These are phyloP conservation scores for Eptatretus atami DNA, from an alignment of 2,797 vertebrate genomes.

Conservation along the genomic window DNA sequence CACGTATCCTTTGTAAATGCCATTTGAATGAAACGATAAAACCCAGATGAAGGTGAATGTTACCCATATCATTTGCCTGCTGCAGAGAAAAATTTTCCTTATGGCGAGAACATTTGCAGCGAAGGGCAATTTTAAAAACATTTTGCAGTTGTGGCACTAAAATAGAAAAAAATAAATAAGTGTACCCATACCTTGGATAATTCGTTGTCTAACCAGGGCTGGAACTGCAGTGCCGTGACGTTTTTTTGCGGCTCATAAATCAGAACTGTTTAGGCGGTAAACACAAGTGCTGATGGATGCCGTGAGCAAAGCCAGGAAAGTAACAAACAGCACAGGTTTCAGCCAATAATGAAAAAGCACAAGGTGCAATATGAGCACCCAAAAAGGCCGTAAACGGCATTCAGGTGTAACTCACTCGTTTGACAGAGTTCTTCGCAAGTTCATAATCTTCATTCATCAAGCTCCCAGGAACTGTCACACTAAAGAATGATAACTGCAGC, in stretches of 20 bases:
- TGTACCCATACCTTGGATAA: slow-evolving; percentile 7
- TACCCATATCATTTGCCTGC: too few species aligned
- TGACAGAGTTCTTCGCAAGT: slow-evolving; percentile 28
- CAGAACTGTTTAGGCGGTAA: slow-evolving; percentile 21
- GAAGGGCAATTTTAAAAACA: neutral
- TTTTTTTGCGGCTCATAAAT: slow-evolving; percentile 35
- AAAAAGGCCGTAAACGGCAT: too few species aligned
- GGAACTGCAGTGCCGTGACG: slow-evolving; percentile 26
- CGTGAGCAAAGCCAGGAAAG: slow-evolving; percentile 4
- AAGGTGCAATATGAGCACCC: too few species aligned
- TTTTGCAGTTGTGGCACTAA: slow-evolving; percentile 10
- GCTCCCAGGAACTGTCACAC: slow-evolving; percentile 31
- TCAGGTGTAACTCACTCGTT: slow-evolving; percentile 24
- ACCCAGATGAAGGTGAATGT: too few species aligned
- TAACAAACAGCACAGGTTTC: slow-evolving; percentile 5
- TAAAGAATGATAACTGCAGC: neutral
- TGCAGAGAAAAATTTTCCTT: too few species aligned
- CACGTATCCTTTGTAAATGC: too few species aligned
- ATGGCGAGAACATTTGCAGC: too few species aligned
- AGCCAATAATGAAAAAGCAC: too few species aligned
- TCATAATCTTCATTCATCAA: slow-evolving; percentile 22
- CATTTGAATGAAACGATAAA: too few species aligned
- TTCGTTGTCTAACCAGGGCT: slow-evolving; percentile 26
- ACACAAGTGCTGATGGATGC: slow-evolving; percentile 2
- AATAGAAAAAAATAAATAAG: slow-evolving; percentile 11